A percentile compares a stretch with the other conserved stretches of the same genome.
Conservation (phyloP, 1,140 invertebrate genomes). For the Helicoverpa armigera region DNA sequence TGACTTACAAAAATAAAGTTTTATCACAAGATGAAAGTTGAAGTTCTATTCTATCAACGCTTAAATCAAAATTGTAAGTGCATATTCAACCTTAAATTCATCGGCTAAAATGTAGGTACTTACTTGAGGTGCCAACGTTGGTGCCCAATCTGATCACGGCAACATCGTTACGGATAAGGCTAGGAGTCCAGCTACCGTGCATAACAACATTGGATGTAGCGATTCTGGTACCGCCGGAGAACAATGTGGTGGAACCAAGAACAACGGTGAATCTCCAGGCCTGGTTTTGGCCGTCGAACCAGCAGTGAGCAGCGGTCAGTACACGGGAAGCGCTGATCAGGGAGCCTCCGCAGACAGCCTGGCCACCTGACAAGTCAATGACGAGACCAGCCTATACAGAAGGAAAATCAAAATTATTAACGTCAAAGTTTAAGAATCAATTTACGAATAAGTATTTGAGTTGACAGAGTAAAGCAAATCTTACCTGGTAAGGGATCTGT, state of each 20-base stretch:
- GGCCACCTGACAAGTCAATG: slow-evolving; percentile 50
- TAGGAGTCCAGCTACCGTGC: slow-evolving; percentile 59
- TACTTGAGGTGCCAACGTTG: slow-evolving; percentile 65
- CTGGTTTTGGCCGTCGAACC: slow-evolving; percentile 61
- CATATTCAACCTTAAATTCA: neutral
- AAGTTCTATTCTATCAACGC: too few species aligned
- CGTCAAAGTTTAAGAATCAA: neutral
- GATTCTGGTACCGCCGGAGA: slow-evolving; percentile 60
- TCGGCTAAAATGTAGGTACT: slow-evolving; percentile 34
- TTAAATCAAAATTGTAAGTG: too few species aligned
- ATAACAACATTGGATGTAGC: slow-evolving; percentile 51
- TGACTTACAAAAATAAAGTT: neutral
- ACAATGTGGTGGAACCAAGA: slow-evolving; percentile 60
- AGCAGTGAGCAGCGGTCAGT: slow-evolving; percentile 71
- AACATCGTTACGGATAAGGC: slow-evolving; percentile 57
- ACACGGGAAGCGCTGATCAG: slow-evolving; percentile 56
- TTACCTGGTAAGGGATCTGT: slow-evolving; percentile 65
- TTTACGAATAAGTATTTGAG: neutral
- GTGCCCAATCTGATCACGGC: slow-evolving; percentile 66
- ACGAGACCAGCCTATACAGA: slow-evolving; percentile 64
- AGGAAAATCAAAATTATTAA: slow-evolving; percentile 14
- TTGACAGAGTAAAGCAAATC: slow-evolving; percentile 2
- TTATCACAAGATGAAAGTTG: neutral
- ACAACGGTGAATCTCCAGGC: slow-evolving; percentile 59
- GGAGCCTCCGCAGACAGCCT: slow-evolving; percentile 62